Percentiles rank a stretch among this genome's conserved stretches.
These are phyloP conservation scores for Pterocles gutturalis DNA, from an alignment of 2,113 vertebrate species.

Conservation along the genomic window DNA sequence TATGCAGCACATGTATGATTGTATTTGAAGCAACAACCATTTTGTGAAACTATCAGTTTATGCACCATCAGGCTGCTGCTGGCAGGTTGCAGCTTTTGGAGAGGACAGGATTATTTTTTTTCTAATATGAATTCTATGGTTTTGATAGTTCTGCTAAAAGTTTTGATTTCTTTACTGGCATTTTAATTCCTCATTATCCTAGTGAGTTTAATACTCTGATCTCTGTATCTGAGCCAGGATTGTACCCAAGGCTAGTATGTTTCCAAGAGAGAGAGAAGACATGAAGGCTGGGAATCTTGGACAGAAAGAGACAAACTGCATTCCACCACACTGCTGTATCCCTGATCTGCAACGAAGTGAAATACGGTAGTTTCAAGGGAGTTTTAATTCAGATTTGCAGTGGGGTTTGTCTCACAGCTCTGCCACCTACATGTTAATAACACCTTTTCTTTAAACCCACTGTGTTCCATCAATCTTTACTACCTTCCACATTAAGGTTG, in stretches of 20 bases:
- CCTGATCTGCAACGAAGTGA: not conserved
- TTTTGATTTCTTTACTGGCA: not conserved
- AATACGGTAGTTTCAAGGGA: not conserved
- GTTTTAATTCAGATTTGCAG: slow-evolving; percentile 35
- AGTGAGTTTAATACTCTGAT: not conserved
- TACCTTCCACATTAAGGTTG: not conserved
- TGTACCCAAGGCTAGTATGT: slow-evolving; percentile 76
- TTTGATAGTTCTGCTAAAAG: not conserved
- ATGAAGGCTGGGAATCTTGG: slow-evolving; percentile 83
- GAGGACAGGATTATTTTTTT: not conserved
- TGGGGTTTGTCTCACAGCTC: not conserved
- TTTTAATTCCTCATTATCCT: not conserved
- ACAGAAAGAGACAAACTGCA: slow-evolving; percentile 80
- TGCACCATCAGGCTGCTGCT: not conserved
- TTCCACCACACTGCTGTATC: slow-evolving; percentile 64
- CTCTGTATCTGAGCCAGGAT: slow-evolving; percentile 80
- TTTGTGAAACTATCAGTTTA: not conserved
- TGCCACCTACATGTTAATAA: not conserved
- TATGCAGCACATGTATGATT: not conserved
- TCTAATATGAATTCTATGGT: not conserved
- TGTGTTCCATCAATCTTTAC: slow-evolving; percentile 1
- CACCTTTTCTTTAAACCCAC: not conserved
- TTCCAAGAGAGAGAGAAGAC: slow-evolving; percentile 85
- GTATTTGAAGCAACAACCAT: not conserved
- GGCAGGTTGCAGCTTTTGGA: not conserved